phyloP scores from a whole-genome alignment of 2,797 vertebrate species.

The Sparus aurata region DNA sequence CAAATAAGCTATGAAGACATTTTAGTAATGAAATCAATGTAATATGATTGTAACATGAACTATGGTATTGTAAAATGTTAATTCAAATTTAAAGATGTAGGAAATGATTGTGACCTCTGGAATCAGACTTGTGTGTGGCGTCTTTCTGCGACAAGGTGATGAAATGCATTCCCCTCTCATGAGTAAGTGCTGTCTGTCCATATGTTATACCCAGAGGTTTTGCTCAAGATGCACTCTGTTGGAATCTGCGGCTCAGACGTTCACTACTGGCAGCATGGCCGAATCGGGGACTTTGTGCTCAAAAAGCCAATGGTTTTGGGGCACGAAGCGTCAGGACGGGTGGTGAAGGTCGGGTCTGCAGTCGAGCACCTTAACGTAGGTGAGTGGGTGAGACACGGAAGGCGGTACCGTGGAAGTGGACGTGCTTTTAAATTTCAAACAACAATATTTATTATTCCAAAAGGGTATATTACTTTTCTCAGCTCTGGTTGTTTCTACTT shows the following conservation, averaged over 20 bases:
- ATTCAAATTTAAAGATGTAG: neutral
- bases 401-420: neutral
- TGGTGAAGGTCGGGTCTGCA: conserved; percentile 89
- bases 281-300: conserved; percentile 91
- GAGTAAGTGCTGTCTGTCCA: neutral
- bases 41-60: too few species aligned
- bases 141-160: neutral
- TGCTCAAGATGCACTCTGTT: conserved; percentile 96
- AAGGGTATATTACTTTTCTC: neutral
- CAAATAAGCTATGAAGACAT: too few species aligned
- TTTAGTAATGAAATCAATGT: too few species aligned
- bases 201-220: conserved; percentile 86
- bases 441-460: neutral
- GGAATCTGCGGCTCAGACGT: conserved; percentile 97
- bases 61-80: too few species aligned
- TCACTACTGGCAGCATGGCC: conserved; percentile 95
- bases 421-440: neutral
- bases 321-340: conserved; percentile 93
- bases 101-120: neutral
- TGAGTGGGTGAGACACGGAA: conserved; percentile 60
- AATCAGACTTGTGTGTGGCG: neutral
- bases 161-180: neutral
- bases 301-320: conserved; percentile 94
- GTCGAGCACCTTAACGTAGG: conserved; percentile 92
- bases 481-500: neutral